phyloP scores from a whole-genome alignment of 2,888 invertebrate genomes.

The Xanthorhoe designata region DNA sequence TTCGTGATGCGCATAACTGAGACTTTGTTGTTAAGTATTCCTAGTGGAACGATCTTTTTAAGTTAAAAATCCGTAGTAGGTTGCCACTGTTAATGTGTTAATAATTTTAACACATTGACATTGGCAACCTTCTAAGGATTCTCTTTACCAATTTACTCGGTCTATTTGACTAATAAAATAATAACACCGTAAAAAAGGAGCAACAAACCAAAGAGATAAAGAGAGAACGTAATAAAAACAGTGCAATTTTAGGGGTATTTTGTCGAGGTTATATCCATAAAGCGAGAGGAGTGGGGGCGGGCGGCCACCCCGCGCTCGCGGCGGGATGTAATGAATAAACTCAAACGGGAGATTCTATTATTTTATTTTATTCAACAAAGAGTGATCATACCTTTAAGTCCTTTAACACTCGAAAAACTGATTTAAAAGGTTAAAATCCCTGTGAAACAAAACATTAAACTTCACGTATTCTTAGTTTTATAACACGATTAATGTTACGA shows the following conservation, averaged over 20 bases:
- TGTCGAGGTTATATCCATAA: slow-evolving; percentile 86
- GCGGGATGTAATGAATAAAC: slow-evolving; percentile 84
- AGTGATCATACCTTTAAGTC: slow-evolving; percentile 73
- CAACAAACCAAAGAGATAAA: slow-evolving; percentile 85
- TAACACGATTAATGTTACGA: background rate
- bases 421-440: slow-evolving; percentile 53
- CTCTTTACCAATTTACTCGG: slow-evolving; percentile 46
- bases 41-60: background rate
- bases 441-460: slow-evolving; percentile 25
- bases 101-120: too few species aligned
- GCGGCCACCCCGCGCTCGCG: slow-evolving; percentile 58
- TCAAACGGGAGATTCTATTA: slow-evolving; percentile 77
- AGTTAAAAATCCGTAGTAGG: too few species aligned
- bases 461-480: background rate
- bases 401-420: slow-evolving; percentile 62
- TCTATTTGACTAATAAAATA: slow-evolving; percentile 78
- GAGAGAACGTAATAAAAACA: slow-evolving; percentile 85
- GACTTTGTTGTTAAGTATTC: background rate
- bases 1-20: too few species aligned
- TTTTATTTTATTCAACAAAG: slow-evolving; percentile 81
- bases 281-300: slow-evolving; percentile 72
- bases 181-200: slow-evolving; percentile 78
- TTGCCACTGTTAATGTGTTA: too few species aligned
- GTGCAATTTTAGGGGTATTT: slow-evolving; percentile 86
- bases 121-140: background rate